Evolutionary conservation across 2,797 vertebrate genomes (phyloP), one percentile per base, ranked within the genome.

Genomic region (Rhynchotus rufescens): DNA sequence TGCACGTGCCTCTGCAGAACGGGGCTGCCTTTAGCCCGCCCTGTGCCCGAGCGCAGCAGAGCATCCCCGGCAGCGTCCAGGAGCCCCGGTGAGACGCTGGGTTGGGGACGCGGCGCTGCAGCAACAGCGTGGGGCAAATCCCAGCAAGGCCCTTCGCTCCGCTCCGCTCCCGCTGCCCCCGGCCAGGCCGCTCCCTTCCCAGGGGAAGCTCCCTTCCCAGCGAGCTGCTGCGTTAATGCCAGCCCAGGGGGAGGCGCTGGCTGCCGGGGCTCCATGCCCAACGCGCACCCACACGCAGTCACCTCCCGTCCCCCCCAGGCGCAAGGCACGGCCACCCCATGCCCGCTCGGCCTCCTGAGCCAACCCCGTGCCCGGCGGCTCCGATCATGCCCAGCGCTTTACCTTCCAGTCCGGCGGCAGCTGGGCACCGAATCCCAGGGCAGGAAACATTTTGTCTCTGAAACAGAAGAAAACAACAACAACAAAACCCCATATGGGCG

Each of bases 321-420:
- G 30, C 88, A 62, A 79, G 34, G 42, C 6, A 0, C 15, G 14
- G 10, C 64, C 4, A 1, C 57, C 52, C 47, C 5, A 32, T 15
- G 69, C 4, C 32, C 14, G 19, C 45, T 75, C 67, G 72, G 30
- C 25, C 62, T 2, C 1, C 34, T 36, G 36, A 36, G 36, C 36
- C 36, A 75, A 61, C 21, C 19, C 12, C 68, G 67, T 14, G 45
- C 62, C 0, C 83, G 42, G 26, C 71, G 51, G 54, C 20, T 23
- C 47, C 10, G 4, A 12, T 12, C 38, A 67, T 75, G 72, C 51
- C 42, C 65, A 21, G 42, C 32, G 86, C 51, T 90, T 97, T 96
- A 99, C 99, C 99, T 99, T 99, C 99, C 99, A 99, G 98, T 99
- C 99, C 47, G 99, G 99, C 3, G 99, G 99, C 89, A 99, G 98